Base-by-base conservation (phyloP, 2,113 vertebrate genomes). In the Apeltes quadracus region DNA sequence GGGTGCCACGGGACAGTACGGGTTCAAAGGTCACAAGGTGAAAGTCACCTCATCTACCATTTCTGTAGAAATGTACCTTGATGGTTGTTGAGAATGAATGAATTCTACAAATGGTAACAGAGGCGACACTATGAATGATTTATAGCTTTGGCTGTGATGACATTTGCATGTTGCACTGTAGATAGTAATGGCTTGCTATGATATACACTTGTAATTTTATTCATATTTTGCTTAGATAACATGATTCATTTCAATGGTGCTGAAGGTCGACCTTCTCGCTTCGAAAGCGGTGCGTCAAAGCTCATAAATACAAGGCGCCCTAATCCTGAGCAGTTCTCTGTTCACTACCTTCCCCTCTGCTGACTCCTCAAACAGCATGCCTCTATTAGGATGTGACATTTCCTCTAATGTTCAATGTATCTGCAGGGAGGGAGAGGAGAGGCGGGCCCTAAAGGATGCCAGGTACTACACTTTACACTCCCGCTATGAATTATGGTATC, bases 11-110 rank as follows among this genome's bases (percentile, higher is more conserved):
- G 93, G 92, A 1, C 53, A 87, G 59, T 88, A 88, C 0, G 93
- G 93, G 29, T 90, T 90, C 83, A 94, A 94, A 92, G 93, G 93
- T 76, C 90, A 93, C 51, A 91, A 89, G 91, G 93, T 93, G 70
- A 79, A 88, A 20, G 43, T 25, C 25, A 16, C 3, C 27, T 56
- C 39, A 12, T 36, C 36, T 2, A 38, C 22, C 4, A 29, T 71
- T 48, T 18, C 22, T n/a, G n/a, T n/a, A n/a, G n/a, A 36, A 64
- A 22, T 12, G 12, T 32, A 78, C 32, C 46, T 22, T 55, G 5
- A 5, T 22, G 27, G 8, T 36, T 82, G 29, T 70, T 67, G 66
- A 44, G 55, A 25, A 46, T 29, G 48, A 72, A 66, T 36, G 43
- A 62, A 68, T 57, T 55, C 69, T 62, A 12, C n/a, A 53, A 66